Conservation (phyloP, 1,140 invertebrate genomes). For the Orius insidiosus region DNA sequence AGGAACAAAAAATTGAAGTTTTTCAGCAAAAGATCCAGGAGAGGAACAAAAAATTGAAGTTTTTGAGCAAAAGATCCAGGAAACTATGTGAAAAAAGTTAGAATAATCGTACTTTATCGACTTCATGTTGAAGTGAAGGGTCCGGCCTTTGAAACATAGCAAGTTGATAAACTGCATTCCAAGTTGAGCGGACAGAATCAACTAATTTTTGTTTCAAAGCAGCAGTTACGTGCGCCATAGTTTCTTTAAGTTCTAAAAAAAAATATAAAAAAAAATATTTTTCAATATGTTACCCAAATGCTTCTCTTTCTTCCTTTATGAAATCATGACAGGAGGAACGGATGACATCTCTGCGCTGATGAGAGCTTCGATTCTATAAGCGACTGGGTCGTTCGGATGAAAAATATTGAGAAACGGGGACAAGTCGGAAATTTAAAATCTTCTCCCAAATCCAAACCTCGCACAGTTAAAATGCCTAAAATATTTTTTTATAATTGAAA, state of each 20-base stretch:
- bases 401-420: conserved; percentile 86
- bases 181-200: conserved; percentile 71
- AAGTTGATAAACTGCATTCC: conserved; percentile 67
- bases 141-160: conserved; percentile 31
- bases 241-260: conserved; percentile 88
- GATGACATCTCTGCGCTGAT: conserved; percentile 57
- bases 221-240: conserved; percentile 71
- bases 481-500: conserved; percentile 16
- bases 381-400: conserved; percentile 91
- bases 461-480: conserved; percentile 79
- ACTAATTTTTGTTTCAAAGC: conserved; percentile 81
- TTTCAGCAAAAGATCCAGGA: no score
- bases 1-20: no score
- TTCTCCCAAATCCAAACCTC: conserved; percentile 75
- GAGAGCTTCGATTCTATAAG: conserved; percentile 83
- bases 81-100: no score
- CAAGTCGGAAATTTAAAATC: conserved; percentile 80
- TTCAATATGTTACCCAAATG: conserved; percentile 84
- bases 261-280: conserved; percentile 11
- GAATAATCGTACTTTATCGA: conserved; percentile 39
- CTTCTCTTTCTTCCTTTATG: conserved; percentile 90
- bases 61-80: no score
- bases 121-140: conserved; percentile 30
- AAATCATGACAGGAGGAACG: conserved; percentile 66
- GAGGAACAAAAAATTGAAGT: no score